These are phyloP conservation scores for Coelinius sp. DNA, from an alignment of 2,888 invertebrate species.

Conservation along the genomic window DNA sequence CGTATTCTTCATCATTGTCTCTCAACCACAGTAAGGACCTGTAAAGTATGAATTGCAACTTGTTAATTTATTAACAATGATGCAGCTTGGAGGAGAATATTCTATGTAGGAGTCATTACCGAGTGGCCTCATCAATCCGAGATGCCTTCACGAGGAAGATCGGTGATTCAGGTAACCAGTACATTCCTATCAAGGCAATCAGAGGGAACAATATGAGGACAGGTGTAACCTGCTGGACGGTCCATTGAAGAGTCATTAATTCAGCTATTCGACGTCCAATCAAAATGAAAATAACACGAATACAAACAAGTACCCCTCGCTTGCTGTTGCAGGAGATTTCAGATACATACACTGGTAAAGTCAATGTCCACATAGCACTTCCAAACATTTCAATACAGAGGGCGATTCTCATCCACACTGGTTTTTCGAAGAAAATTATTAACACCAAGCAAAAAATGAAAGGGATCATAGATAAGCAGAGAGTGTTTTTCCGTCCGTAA, in stretches of 20 bases:
- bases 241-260: neutral
- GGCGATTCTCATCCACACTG: neutral
- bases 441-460: neutral
- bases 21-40: conserved; percentile 62
- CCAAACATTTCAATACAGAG: neutral
- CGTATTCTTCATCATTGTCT: conserved; percentile 54
- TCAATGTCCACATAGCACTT: neutral
- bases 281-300: neutral
- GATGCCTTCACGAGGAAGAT: conserved; percentile 67
- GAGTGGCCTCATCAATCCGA: conserved; percentile 64
- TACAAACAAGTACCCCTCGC: neutral
- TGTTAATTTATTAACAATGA: neutral
- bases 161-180: conserved; percentile 75
- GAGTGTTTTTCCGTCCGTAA: neutral
- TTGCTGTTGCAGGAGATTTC: neutral
- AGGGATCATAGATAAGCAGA: neutral
- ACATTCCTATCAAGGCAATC: conserved; percentile 64
- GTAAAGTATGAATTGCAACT: neutral
- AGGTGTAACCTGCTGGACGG: neutral
- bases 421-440: neutral
- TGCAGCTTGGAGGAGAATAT: neutral
- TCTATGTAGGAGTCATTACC: conserved; percentile 57
- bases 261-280: neutral
- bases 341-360: neutral
- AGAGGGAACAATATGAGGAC: conserved; percentile 65